Evolutionary conservation across 2,888 invertebrate species (phyloP).

Genomic region (Strigamia crassipes): DNA sequence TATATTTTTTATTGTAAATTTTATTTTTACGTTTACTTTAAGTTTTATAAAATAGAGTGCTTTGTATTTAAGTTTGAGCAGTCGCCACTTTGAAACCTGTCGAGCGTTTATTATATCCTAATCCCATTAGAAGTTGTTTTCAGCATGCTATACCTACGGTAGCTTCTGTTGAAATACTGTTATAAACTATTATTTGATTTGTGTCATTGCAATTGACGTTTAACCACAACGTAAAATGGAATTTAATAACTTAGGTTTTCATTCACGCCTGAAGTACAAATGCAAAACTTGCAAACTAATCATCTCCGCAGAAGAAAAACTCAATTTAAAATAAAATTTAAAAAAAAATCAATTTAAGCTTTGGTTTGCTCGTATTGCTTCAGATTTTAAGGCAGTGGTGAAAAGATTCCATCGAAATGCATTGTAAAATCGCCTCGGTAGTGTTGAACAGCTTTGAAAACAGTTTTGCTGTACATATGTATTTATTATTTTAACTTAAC

Average conservation of each 20-base stretch:
- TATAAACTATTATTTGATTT: not conserved
- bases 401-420: not conserved
- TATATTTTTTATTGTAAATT: no score
- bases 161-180: not conserved
- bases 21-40: no score
- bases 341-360: not conserved
- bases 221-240: not conserved
- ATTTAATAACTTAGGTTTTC: not conserved
- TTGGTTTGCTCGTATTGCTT: not conserved
- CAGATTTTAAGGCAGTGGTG: not conserved
- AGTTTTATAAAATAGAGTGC: no score
- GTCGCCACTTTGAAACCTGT: no score
- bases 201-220: not conserved
- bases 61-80: no score
- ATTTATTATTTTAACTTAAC: conserved; percentile 18
- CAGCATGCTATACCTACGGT: no score
- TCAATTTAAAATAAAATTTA: not conserved
- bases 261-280: not conserved
- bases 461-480: not conserved
- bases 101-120: no score
- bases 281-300: not conserved
- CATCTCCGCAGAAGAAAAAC: not conserved
- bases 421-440: not conserved
- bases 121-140: no score
- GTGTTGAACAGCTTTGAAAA: conserved; percentile 23